Evolutionary conservation across 2,797 vertebrate species (phyloP), one percentile per base, ranked within the genome.

Genomic region (Hybognathus amarus): DNA sequence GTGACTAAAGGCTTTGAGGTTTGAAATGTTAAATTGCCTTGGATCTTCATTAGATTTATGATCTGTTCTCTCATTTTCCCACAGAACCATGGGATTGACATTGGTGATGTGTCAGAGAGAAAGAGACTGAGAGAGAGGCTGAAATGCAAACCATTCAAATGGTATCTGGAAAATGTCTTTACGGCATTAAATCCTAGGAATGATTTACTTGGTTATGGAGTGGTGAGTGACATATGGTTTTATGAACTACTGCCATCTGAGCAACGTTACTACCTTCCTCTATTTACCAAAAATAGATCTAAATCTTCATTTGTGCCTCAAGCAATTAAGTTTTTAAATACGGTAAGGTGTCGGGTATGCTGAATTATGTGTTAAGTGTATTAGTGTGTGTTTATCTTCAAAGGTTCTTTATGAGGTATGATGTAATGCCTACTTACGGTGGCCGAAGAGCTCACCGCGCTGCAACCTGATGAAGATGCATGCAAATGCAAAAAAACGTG

Each of bases 121-220:
- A 95, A 93, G 87, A 90, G 90, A 45, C 88, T 96, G 50, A 91
- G 90, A 82, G 87, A 95, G 85, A 93, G 80, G 73, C 88, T 96
- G 70, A 94, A 95, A 3, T 96, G 95, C 85, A 95, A 94, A 75
- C 92, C 91, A 52, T 96, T 97, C 86, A 91, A 92, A 87, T 96
- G 94, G 95, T 95, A 96, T 84, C 90, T 96, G 82, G 93, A 96
- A 64, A 94, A 94, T 4, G 27, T 97, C 56, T 96, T 96, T 75
- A 92, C 94, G 1, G 0, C 13, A 24, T 83, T 95, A 85, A 83
- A 91, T 2, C 89, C 89, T 11, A 18, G 88, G 40, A 0, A 86
- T 5, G 42, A 45, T 52, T 6, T 94, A 22, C 2, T 92, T 0
- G 87, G 22, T 45, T 93, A 95, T 18, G 94, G 93, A 88, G 81